Base-by-base conservation (phyloP, 2,888 invertebrate species). In the Drosophila borealis region DNA sequence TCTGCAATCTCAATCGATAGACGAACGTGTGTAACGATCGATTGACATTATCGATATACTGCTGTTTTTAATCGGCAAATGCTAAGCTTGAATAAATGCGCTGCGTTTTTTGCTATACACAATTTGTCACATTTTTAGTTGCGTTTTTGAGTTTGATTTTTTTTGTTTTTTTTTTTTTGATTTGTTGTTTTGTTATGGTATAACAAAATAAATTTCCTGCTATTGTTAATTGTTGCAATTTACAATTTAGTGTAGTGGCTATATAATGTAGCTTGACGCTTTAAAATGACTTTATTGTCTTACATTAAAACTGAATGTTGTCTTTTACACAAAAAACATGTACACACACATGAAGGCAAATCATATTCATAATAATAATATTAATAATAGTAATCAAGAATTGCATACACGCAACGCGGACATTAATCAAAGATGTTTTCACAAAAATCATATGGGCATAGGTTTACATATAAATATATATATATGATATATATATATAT, bases 211-310 rank as follows among this genome's bases (percentile, higher is more conserved):
- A 53, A 68, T 39, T 57, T 46, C 17, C 37, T 70, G 50, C 54
- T 63, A 19, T 63, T 76, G 60, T 64, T 68, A 68, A 76, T 57
- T 75, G 69, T 72, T 72, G 46, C 63, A 74, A 70, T 78, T 70
- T 63, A 76, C 74, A 76, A 67, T 62, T 70, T 61, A 37, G 61
- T 64, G 9, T 54, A 45, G 54, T 51, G 48, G 61, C 56, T 72
- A 55, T 76, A 33, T 61, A 68, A 60, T 48, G 60, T 64, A 57
- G 63, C 63, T 68, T 57, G 55, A 56, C 57, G 63, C 53, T 77
- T 61, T 54, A 36, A 50, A 78, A 78, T 77, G 78, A 77, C 77
- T 77, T 77, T 77, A 77, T 77, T 77, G 77, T 78, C 77, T 77
- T 71, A 78, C n/a, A 74, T 71, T 72, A 74, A 78, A 77, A 77